Conservation (phyloP, 2,797 vertebrate species). For the Passerculus sandwichensis region DNA sequence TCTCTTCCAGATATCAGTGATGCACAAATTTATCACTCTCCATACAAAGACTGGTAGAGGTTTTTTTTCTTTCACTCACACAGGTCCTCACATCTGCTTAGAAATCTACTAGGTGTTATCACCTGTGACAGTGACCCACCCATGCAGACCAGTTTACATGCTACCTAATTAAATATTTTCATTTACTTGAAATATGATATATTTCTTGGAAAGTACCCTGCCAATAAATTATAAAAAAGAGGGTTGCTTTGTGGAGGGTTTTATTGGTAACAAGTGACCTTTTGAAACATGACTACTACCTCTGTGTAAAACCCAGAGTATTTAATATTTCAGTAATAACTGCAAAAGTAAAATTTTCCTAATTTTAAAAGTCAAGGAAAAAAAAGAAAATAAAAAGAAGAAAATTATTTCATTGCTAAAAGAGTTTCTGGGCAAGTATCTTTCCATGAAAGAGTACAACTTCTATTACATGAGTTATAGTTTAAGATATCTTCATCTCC, state of each 20-base stretch:
- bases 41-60: neutral
- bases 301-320: neutral
- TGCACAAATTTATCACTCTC: neutral
- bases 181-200: neutral
- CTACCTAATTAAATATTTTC: neutral
- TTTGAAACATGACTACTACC: neutral
- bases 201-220: neutral
- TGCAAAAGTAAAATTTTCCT: neutral
- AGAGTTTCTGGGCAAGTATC: neutral
- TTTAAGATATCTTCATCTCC: neutral
- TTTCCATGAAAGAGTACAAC: neutral
- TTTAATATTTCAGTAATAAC: neutral
- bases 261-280: neutral
- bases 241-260: accelerated
- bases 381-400: neutral
- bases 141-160: neutral
- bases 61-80: neutral
- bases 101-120: neutral
- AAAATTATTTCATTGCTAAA: neutral
- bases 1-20: neutral
- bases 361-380: neutral
- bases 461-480: neutral
- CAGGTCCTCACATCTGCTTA: neutral
- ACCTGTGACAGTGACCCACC: neutral
- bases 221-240: neutral